Evolutionary conservation across 1,140 invertebrate species (phyloP), one percentile per base, ranked within the genome.

Genomic region (Zophobas morio): DNA sequence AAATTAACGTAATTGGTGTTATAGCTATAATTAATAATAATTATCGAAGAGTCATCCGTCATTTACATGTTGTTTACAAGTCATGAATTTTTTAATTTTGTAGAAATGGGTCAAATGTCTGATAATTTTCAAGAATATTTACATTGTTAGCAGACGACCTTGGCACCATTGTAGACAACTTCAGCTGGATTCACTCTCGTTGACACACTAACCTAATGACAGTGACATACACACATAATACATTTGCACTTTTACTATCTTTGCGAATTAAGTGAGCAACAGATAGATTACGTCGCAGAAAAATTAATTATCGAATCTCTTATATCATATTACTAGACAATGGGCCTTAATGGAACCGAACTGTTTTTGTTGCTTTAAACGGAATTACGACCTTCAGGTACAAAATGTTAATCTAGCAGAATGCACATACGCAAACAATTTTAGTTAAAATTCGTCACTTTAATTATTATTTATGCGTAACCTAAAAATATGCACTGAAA

Each of bases 171-270:
- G 74, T 78, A 75, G 73, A 57, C 71, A 76, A 76, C 76, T 78
- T 77, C 54, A 81, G 75, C 76, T 78, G 78, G 82, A 82, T 82
- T 82, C 82, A 77, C 80, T 82, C 79, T 82, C 82, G 82, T 81
- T 80, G 81, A 83, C 82, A 82, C 73, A 83, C 79, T 83, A 73
- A 83, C 82, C 82, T 54, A 81, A 77, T 83, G 79, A 80, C 78
- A 81, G 57, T 77, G 71, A 74, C 70, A 79, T 60, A 72, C 46
- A 78, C 73, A 76, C 66, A 49, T 70, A 49, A 70, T 70, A 53
- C 57, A 74, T 40, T 39, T 54, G 63, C 54, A 74, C 73, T 56
- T 60, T 56, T 56, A 74, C 54, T 60, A 51, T 60, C 39, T 47
- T 74, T 60, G 39, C 42, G 8, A 74, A 66, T 66, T 66, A 42